Percentiles rank a stretch among this genome's conserved stretches.
phyloP scores from a whole-genome alignment of 2,888 invertebrate genomes.

The Phytoseiulus persimilis region DNA sequence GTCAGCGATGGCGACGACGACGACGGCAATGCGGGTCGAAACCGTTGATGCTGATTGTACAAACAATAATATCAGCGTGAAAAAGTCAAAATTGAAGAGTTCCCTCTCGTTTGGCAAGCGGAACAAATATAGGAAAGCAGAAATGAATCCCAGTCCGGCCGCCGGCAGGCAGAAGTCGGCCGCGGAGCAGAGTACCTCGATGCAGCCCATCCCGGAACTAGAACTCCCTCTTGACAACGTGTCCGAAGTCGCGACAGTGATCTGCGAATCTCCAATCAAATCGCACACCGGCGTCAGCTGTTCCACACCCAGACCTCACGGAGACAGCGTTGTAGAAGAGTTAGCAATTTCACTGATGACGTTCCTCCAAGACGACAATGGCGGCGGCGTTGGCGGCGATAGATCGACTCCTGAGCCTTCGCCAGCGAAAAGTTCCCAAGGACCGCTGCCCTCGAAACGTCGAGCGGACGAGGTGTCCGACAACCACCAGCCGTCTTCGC shows the following conservation, averaged over 20 bases:
- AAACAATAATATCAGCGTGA: constrained; percentile 26
- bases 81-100: constrained; percentile 18
- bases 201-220: constrained; percentile 7
- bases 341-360: constrained; percentile 26
- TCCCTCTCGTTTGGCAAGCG: constrained; percentile 26
- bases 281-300: constrained; percentile 27
- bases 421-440: neutral
- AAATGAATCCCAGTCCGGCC: neutral
- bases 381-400: neutral
- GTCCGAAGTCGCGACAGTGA: constrained; percentile 26
- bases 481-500: constrained; percentile 9
- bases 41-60: neutral
- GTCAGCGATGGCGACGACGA: neutral
- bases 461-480: neutral
- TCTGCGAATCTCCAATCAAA: constrained; percentile 29
- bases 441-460: neutral
- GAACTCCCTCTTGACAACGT: constrained; percentile 21
- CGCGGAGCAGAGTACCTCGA: neutral
- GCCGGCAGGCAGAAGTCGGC: neutral
- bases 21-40: constrained; percentile 20
- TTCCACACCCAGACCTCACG: constrained; percentile 14
- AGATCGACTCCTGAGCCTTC: constrained; percentile 1
- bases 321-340: constrained; percentile 27
- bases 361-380: constrained; percentile 18
- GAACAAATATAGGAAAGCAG: constrained; percentile 5